Evolutionary conservation across 2,797 vertebrate species (phyloP).

Genomic region (Leucoraja ocellata): DNA sequence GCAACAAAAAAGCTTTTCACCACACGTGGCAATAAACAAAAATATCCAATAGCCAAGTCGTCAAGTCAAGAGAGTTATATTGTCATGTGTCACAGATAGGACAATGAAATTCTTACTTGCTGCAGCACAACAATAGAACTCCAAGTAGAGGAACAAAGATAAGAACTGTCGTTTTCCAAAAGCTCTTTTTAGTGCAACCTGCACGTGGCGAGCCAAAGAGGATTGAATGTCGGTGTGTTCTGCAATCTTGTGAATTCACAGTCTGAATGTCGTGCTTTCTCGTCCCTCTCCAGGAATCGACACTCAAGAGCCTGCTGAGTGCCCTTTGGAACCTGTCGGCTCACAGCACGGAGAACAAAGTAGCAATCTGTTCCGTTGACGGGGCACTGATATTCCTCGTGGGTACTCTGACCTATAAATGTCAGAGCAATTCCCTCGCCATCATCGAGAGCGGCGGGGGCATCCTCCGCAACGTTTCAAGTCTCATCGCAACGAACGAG

Average conservation of each 20-base stretch:
- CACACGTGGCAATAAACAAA: no score
- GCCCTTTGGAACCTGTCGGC: constrained; percentile 96
- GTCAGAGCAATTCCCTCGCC: constrained; percentile 91
- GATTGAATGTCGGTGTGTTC: background rate
- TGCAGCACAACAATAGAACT: background rate
- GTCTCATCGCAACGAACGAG: constrained; percentile 84
- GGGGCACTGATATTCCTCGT: constrained; percentile 89
- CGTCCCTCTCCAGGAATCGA: constrained; percentile 72
- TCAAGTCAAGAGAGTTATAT: no score
- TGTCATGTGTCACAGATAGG: no score
- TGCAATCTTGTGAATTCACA: background rate
- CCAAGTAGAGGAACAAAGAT: background rate
- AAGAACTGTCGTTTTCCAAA: background rate
- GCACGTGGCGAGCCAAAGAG: background rate
- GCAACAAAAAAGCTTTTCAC: no score
- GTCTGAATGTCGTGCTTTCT: background rate
- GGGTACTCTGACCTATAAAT: constrained; percentile 89
- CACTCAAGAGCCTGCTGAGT: constrained; percentile 87
- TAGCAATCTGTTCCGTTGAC: constrained; percentile 79
- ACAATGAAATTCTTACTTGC: no score
- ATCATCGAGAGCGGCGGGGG: constrained; percentile 96
- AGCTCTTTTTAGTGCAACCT: no score
- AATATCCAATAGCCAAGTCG: no score
- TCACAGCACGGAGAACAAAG: constrained; percentile 94
- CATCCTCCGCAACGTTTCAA: constrained; percentile 91